Percentiles rank a stretch among this genome's conserved stretches.
These are phyloP conservation scores for Struthio camelus DNA, from an alignment of 2,113 vertebrate genomes.

Conservation along the genomic window DNA sequence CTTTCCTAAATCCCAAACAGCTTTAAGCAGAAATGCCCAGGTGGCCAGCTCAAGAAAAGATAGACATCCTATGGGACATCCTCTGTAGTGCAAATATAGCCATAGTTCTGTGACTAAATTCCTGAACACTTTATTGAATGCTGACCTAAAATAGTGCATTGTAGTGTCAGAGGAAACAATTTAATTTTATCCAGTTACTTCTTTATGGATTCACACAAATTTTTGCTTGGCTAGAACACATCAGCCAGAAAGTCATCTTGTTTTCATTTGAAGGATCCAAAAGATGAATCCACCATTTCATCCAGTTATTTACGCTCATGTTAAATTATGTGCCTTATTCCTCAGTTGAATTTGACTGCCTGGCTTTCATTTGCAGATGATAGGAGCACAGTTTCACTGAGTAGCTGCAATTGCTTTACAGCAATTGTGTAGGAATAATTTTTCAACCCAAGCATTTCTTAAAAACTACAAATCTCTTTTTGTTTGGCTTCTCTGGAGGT, in stretches of 20 bases:
- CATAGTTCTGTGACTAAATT: slow-evolving; percentile 1
- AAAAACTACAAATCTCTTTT: neutral
- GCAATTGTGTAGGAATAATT: neutral
- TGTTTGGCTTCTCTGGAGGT: neutral
- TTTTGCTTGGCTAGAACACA: neutral
- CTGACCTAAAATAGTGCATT: slow-evolving; percentile 38
- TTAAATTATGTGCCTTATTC: neutral
- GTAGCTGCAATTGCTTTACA: neutral
- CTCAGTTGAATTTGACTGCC: neutral
- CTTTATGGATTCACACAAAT: neutral
- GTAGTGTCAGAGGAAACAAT: slow-evolving; percentile 14
- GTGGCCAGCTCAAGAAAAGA: slow-evolving; percentile 6
- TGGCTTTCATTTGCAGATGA: slow-evolving; percentile 15
- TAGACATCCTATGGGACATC: slow-evolving; percentile 13
- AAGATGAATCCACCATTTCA: slow-evolving; percentile 1
- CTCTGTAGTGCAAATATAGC: slow-evolving; percentile 13
- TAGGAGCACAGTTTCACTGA: neutral
- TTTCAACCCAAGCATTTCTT: neutral
- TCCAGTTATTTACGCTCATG: neutral
- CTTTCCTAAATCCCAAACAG: slow-evolving; percentile 22
- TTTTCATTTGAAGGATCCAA: slow-evolving; percentile 33
- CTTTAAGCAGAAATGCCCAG: slow-evolving; percentile 3
- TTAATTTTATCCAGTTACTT: slow-evolving; percentile 41
- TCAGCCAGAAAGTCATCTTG: slow-evolving; percentile 27
- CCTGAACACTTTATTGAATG: neutral